phyloP scores from a whole-genome alignment of 1,140 invertebrate genomes.

The Pygmarrhopalites habei region DNA sequence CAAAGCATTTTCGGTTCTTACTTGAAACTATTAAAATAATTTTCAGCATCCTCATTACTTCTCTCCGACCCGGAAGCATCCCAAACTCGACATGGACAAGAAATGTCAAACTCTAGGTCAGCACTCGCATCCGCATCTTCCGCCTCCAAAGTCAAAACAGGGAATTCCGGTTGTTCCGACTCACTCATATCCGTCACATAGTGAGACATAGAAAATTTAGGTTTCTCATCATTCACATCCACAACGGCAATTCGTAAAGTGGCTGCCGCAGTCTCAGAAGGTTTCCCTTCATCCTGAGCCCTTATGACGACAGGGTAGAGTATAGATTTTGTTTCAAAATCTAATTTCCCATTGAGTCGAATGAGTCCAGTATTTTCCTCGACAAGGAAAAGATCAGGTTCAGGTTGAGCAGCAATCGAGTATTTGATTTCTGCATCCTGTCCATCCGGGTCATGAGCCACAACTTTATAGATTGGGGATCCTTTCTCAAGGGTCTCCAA shows the following conservation, averaged over 20 bases:
- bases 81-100: constrained; percentile 60
- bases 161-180: constrained; percentile 28
- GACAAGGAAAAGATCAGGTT: constrained; percentile 46
- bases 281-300: constrained; percentile 38
- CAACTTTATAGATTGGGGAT: constrained; percentile 37
- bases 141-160: constrained; percentile 57
- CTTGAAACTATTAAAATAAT: constrained; percentile 57
- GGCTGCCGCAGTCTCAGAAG: constrained; percentile 60
- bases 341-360: constrained; percentile 40
- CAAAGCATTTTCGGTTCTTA: too few species aligned
- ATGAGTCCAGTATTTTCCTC: constrained; percentile 43
- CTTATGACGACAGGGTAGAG: constrained; percentile 29
- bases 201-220: constrained; percentile 58
- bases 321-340: constrained; percentile 29
- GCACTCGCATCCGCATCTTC: constrained; percentile 63
- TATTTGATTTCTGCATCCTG: constrained; percentile 43
- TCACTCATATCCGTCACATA: constrained; percentile 56
- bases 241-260: constrained; percentile 62
- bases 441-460: constrained; percentile 43
- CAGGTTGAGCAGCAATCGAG: constrained; percentile 43
- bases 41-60: constrained; percentile 53
- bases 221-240: constrained; percentile 75
- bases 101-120: constrained; percentile 58
- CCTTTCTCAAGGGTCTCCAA: constrained; percentile 37
- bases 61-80: constrained; percentile 67